Evolutionary conservation across 2,113 vertebrate genomes (phyloP), one percentile per base, ranked within the genome.

Genomic region (Phaetusa simplex): DNA sequence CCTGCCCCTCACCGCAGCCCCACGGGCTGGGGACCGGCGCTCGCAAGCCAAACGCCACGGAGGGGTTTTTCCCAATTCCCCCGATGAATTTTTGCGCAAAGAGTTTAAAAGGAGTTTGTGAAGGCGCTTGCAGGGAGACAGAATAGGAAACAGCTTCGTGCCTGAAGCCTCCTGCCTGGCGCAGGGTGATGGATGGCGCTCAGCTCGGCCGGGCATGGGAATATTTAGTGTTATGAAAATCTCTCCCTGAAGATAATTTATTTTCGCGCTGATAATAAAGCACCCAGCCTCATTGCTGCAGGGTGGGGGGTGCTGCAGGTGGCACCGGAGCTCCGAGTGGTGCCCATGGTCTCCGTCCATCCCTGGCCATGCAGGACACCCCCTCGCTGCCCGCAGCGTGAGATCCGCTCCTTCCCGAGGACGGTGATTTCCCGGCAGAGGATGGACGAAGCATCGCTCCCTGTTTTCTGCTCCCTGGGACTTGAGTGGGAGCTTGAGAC

Each of bases 351-450:
- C 40, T 32, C 47, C 65, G 10, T 36, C 11, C 14, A 0, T 7
- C 69, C 85, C 50, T 8, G 38, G 43, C 71, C 3, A 1, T 3
- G n/a, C 69, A 20, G 30, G 45, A 11, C 32, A 26, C 20, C 29
- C 23, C 4, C 71, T 38, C 6, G 1, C 45, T 19, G 7, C 17
- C 14, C 14, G 1, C 29, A 12, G 38, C 0, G 1, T 2, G 8
- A 43, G 65, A 32, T 14, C 55, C 8, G 38, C 69, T 13, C 47
- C 86, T 56, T 70, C 79, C 64, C 2, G 3, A 26, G 80, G 89
- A 38, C 0, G 2, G 1, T 2, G 34, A 45, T 72, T 73, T 29
- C 17, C 17, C 34, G 47, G 30, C 59, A 84, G 84, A 47, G 58
- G 69, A 49, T 14, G 3, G 30, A 27, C 0, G 4, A 59, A 45